Evolutionary conservation across 2,888 invertebrate genomes (phyloP), one percentile per base, ranked within the genome.

Genomic region (Crocallis elinguaria): DNA sequence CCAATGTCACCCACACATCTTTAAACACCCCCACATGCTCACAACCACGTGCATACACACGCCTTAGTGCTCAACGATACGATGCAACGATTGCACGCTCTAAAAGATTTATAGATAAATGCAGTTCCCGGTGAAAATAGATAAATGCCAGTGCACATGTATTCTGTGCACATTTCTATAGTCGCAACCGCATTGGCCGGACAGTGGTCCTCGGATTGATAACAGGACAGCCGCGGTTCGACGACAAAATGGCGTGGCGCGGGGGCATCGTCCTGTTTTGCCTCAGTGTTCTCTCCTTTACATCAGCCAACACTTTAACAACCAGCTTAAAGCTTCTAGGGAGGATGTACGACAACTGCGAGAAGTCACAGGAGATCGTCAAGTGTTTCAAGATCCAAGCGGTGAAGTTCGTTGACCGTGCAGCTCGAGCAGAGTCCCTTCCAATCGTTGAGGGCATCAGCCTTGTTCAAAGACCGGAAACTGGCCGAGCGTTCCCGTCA

Each of bases 381-480:
- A 94, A 94, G 89, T 96, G 95, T 75, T 91, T 95, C 65, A 95
- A 95, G 82, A 87, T 95, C 48, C 94, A 95, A 74, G 94, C 94
- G 0, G 86, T 94, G 0, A 95, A 94, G 71, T 82, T 95, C 30
- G 86, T 93, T 9, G 94, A 95, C 57, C 87, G 95, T 12, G 95
- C 95, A 0, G 82, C 94, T 0, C 92, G 93, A 58, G 89, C 93
- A 69, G 93, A 94, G 50, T 87, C 90, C 25, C 90, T 95, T 29
- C 93, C 93, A 23, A 76, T 95, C 23, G 67, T 93, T 27, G 94
- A 95, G 36, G 95, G 95, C 27, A 85, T 95, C 14, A 84, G 92
- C 6, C 78, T 95, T 49, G 90, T 94, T 25, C 85, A 87, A 53
- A 88, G 90, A 63, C 69, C 80, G 27, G 88, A 92, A 16, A 67